A percentile compares a stretch with the other conserved stretches of the same genome.
Evolutionary conservation across 2,888 invertebrate genomes (phyloP).

Genomic region (Protonemura montana): DNA sequence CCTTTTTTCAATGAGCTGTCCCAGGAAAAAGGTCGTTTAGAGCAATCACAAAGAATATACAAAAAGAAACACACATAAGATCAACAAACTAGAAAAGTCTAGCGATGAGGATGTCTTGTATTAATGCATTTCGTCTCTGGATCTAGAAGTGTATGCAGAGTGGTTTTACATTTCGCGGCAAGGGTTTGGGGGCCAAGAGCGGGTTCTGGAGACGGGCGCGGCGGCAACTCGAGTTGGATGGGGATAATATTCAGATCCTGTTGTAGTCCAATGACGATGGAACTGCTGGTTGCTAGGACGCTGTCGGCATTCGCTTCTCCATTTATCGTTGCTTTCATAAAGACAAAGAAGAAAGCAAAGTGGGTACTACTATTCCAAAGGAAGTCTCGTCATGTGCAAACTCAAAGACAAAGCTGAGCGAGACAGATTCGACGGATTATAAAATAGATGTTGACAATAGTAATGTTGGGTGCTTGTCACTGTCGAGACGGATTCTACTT

Average conservation of each 20-base stretch:
- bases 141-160: constrained; percentile 34
- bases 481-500: background rate
- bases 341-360: constrained; percentile 34
- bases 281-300: background rate
- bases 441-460: constrained; percentile 31
- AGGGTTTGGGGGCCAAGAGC: background rate
- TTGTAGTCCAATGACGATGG: constrained; percentile 25
- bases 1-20: too few relatives aligned
- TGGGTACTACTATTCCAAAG: constrained; percentile 18
- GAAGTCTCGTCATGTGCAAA: constrained; percentile 25
- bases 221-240: background rate
- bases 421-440: constrained; percentile 14
- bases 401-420: constrained; percentile 21
- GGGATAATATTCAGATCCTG: constrained; percentile 36
- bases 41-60: background rate
- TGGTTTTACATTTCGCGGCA: constrained; percentile 23
- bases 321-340: constrained; percentile 36
- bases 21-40: too few relatives aligned
- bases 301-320: constrained; percentile 29
- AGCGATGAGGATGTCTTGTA: constrained; percentile 1
- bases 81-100: constrained; percentile 13
- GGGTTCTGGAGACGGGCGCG: background rate
- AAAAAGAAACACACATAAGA: background rate
- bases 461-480: background rate
- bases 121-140: constrained; percentile 28